Evolutionary conservation across 2,113 vertebrate genomes (phyloP).

Genomic region (Otolemur garnettii): DNA sequence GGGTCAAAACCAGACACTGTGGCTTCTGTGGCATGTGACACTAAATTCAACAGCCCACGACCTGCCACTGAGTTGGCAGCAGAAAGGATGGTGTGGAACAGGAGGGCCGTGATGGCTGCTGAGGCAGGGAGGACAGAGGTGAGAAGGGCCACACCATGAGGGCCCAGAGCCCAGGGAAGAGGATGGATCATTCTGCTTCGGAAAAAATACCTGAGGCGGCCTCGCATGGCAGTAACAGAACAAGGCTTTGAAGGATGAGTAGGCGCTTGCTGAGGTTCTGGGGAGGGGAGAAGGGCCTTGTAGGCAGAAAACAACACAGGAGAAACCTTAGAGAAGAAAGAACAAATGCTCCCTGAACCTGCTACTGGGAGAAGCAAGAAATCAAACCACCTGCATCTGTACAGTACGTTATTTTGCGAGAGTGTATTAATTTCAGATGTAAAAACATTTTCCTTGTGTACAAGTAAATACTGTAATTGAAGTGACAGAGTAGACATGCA

Average conservation of each 20-base stretch:
- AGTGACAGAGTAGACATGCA: constrained; percentile 83
- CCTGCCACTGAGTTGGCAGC: no score
- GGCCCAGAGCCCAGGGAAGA: not conserved
- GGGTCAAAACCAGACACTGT: not conserved
- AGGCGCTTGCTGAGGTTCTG: not conserved
- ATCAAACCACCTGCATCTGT: not conserved
- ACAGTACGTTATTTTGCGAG: constrained; percentile 64
- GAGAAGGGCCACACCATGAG: accelerated
- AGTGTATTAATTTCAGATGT: constrained; percentile 81
- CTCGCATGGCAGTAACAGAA: not conserved
- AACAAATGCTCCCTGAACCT: not conserved
- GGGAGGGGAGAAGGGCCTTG: not conserved
- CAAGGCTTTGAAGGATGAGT: not conserved
- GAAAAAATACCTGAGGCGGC: not conserved
- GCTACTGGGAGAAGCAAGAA: not conserved
- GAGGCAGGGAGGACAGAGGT: not conserved
- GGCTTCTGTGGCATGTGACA: not conserved
- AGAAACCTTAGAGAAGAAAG: constrained; percentile 21
- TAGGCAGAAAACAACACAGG: not conserved
- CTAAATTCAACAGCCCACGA: not conserved
- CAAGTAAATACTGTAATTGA: constrained; percentile 83
- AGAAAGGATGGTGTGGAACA: not conserved
- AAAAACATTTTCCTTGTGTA: constrained; percentile 82
- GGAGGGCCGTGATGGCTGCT: not conserved
- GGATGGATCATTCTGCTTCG: accelerated